Evolutionary conservation across 2,113 vertebrate species (phyloP).

Genomic region (Heterotilapia buettikoferi): DNA sequence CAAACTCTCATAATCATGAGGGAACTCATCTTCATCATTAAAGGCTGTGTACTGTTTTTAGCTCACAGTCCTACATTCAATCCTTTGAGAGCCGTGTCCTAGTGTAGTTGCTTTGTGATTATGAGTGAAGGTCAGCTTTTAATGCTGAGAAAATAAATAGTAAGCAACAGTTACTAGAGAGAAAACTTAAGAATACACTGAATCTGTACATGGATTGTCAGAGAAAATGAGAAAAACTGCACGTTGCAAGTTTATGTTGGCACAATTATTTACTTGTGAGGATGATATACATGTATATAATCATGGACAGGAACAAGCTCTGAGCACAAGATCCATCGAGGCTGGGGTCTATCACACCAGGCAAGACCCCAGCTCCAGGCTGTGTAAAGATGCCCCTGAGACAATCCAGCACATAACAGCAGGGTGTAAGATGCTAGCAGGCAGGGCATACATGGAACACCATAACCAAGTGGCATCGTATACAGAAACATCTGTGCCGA

Average conservation of each 20-base stretch:
- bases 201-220: neutral
- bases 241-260: neutral
- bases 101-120: neutral
- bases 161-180: neutral
- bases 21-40: neutral
- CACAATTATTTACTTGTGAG: neutral
- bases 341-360: neutral
- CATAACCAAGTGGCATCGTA: neutral
- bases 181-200: neutral
- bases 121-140: neutral
- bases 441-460: fast-evolving
- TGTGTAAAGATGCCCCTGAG: neutral
- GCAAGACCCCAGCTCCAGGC: neutral
- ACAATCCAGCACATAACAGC: neutral
- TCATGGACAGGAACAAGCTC: neutral
- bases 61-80: neutral
- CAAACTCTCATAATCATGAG: neutral
- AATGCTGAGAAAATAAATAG: neutral
- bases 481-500: neutral
- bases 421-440: neutral
- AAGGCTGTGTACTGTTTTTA: neutral
- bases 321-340: neutral
- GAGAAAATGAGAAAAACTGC: neutral
- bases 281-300: neutral
- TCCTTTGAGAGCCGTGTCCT: neutral